phyloP scores from a whole-genome alignment of 2,797 vertebrate species.

The Nannoperca obscura region DNA sequence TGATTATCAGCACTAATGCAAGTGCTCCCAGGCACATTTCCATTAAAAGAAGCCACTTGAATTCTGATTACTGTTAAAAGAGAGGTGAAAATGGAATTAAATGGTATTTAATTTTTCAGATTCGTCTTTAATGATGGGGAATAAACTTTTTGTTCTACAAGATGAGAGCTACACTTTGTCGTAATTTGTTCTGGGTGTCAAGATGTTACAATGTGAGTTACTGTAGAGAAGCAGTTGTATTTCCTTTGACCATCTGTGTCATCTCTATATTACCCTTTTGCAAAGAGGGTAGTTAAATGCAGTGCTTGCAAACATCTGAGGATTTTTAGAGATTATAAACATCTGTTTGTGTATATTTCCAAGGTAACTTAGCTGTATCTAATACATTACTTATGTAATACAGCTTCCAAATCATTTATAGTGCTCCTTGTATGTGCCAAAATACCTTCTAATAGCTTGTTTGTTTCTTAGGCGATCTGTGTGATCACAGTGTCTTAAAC shows the following conservation, averaged over 20 bases:
- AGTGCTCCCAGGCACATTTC: not conserved
- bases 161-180: not conserved
- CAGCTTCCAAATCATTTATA: conserved; percentile 50
- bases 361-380: conserved; percentile 1
- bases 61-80: not conserved
- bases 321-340: not conserved
- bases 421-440: conserved; percentile 35
- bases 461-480: conserved; percentile 41
- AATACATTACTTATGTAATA: conserved; percentile 18
- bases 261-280: not conserved
- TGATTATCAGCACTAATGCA: not conserved
- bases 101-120: not conserved
- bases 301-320: not conserved
- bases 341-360: not conserved
- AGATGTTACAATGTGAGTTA: not conserved
- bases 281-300: not conserved
- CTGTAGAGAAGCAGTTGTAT: not conserved
- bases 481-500: conserved; percentile 56
- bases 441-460: conserved; percentile 45
- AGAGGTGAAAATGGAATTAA: not conserved
- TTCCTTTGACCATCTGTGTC: not conserved
- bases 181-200: not conserved
- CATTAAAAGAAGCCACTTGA: conserved; percentile 10
- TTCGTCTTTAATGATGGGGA: not conserved
- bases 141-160: not conserved